Percentiles rank a stretch among this genome's conserved stretches.
These are phyloP conservation scores for Pterostichus niger DNA, from an alignment of 2,888 invertebrate species.

Conservation along the genomic window DNA sequence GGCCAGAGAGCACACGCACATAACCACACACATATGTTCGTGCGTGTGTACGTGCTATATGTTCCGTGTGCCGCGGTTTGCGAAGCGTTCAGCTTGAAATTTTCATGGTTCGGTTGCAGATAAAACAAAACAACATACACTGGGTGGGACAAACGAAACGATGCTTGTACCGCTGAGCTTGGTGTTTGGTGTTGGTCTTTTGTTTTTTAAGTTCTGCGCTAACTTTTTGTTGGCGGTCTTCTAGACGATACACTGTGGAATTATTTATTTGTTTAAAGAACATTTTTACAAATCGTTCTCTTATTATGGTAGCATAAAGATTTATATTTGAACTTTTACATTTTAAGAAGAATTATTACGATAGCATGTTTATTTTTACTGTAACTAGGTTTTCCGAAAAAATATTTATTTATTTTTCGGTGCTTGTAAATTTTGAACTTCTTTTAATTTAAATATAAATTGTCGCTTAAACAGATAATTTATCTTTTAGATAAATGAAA, in stretches of 20 bases:
- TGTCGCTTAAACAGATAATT: too few species aligned
- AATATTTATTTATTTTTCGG: too few species aligned
- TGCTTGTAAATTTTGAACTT: too few species aligned
- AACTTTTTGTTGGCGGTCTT: neutral
- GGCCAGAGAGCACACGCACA: conserved; percentile 8
- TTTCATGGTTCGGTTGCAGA: conserved; percentile 48
- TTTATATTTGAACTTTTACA: too few species aligned
- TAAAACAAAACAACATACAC: conserved; percentile 39
- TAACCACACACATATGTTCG: neutral
- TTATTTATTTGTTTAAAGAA: neutral
- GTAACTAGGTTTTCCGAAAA: too few species aligned
- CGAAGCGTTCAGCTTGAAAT: conserved; percentile 54
- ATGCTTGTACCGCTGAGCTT: conserved; percentile 11
- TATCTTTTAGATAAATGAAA: too few species aligned
- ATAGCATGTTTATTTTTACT: too few species aligned
- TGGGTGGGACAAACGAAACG: conserved; percentile 23
- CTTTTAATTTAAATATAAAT: too few species aligned
- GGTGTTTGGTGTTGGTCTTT: conserved; percentile 2
- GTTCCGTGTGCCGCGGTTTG: conserved; percentile 27
- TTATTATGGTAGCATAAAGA: too few species aligned
- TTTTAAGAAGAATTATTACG: too few species aligned
- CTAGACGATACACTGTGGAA: neutral
- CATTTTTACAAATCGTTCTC: too few species aligned
- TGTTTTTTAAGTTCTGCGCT: neutral
- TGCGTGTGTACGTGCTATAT: conserved; percentile 31